Base-by-base conservation (phyloP, 1,140 invertebrate species). In the Bombus impatiens region DNA sequence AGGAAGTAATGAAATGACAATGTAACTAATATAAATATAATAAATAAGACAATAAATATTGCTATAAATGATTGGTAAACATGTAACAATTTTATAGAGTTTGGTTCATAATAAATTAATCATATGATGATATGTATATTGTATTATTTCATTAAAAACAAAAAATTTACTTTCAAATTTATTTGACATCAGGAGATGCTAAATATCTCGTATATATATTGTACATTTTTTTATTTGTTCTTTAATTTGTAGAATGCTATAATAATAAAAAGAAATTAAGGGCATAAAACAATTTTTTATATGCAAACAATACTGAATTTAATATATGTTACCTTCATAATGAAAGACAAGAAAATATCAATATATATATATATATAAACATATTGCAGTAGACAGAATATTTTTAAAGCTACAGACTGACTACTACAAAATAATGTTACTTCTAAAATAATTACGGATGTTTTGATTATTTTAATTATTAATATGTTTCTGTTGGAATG, bases 141-240 rank as follows among this genome's bases (percentile, higher is more conserved):
- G 3, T 75, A 47, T 8, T 22, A 3, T 28, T 47, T 47, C 15
- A 4, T 15, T 22, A 47, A 62, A 35, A 62, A 32, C 28, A 6
- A 6, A 70, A 9, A 79, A 15, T 62, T 32, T 40, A 32, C 40
- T 78, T 2, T 67, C 59, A n/a, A 62, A 62, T n/a, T 68, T 35
- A 32, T 82, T 57, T 28, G 25, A 82, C 57, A 68, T 76, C 87
- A 88, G 84, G 79, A n/a, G 84, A 86, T 86, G 42, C 88, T 89
- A 88, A 67, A 86, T 89, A 88, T 86, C 13, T 75, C 80, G 86
- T 62, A n/a, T 70, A n/a, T 79, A 80, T 18, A 78, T 75, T 88
- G 87, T 89, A 88, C 68, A 88, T 88, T 89, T 59, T 75, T 86
- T 88, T 86, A 78, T 88, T 40, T 28, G 70, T 88, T 82, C 25